Evolutionary conservation across 2,797 vertebrate genomes (phyloP), one percentile per base, ranked within the genome.

Genomic region (Brotula barbata): DNA sequence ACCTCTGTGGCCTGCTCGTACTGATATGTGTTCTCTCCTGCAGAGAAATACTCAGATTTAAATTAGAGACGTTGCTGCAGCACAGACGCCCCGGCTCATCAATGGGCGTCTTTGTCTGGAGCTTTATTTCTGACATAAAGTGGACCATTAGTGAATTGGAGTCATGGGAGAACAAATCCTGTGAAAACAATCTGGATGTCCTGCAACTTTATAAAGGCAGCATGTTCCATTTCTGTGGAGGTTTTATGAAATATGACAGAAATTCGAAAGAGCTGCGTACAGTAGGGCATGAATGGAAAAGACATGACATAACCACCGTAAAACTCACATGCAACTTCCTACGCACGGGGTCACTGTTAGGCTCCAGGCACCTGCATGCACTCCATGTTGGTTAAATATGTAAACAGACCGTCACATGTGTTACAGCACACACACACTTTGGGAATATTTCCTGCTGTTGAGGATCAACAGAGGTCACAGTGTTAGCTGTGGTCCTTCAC

Each of bases 61-160:
- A 82, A 68, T 74, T 49, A 47, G 56, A 81, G 59, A 52, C 4
- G 58, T 40, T 55, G 54, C 73, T 68, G 62, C 73, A 31, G 23
- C 51, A 20, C 47, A 42, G 59, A 11, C 33, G 10, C 41, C 50
- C 59, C 47, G 60, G 47, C 36, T 71, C 59, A 72, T 89, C 82
- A 89, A 88, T 82, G 57, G 41, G 23, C 7, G 19, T 64, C 82
- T 88, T 88, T 91, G 89, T 90, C 52, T 36, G 5, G 23, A 41
- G 44, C 9, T 73, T 91, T 79, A 92, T 92, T 90, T 75, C 64
- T 50, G 79, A 88, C 89, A 77, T 85, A 67, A 85, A 88, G 91
- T 64, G 49, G 73, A 68, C 77, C 47, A 90, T 93, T 91, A 91
- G 72, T 64, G 73, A 90, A 92, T 85, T 80, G 51, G 69, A 91